phyloP scores from a whole-genome alignment of 2,797 vertebrate genomes.

The Ceryle rudis region DNA sequence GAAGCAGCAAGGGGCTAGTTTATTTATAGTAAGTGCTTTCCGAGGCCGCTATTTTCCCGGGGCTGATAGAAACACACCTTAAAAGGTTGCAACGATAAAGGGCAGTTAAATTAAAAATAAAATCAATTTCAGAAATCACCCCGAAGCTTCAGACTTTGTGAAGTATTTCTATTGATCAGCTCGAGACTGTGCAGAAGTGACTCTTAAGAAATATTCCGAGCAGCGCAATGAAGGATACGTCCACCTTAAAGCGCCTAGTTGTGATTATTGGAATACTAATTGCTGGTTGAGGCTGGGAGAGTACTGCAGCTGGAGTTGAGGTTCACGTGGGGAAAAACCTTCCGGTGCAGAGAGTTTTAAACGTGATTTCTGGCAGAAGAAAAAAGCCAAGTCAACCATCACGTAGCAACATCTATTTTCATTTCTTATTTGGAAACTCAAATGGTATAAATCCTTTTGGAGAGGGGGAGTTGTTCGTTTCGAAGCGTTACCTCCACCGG shows the following conservation, averaged over 20 bases:
- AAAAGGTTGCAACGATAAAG: neutral
- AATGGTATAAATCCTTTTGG: neutral
- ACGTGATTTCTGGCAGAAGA: neutral
- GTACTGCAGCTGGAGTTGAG: neutral
- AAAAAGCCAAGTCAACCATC: neutral
- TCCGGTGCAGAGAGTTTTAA: neutral
- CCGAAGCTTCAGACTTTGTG: neutral
- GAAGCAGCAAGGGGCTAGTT: neutral
- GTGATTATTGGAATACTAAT: neutral
- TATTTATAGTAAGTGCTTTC: neutral
- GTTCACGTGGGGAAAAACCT: no score
- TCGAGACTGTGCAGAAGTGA: neutral
- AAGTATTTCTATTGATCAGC: neutral
- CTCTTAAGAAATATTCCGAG: neutral
- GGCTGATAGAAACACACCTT: neutral
- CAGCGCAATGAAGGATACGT: no score
- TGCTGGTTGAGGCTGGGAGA: neutral
- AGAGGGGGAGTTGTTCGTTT: no score
- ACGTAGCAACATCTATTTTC: neutral
- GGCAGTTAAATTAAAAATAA: neutral
- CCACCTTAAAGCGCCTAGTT: neutral
- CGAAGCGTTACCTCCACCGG: fast-evolving
- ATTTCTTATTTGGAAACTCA: neutral
- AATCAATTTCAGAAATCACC: neutral
- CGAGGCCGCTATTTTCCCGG: neutral